These are phyloP conservation scores for Cromileptes altivelis DNA, from an alignment of 2,113 vertebrate genomes.

Conservation along the genomic window DNA sequence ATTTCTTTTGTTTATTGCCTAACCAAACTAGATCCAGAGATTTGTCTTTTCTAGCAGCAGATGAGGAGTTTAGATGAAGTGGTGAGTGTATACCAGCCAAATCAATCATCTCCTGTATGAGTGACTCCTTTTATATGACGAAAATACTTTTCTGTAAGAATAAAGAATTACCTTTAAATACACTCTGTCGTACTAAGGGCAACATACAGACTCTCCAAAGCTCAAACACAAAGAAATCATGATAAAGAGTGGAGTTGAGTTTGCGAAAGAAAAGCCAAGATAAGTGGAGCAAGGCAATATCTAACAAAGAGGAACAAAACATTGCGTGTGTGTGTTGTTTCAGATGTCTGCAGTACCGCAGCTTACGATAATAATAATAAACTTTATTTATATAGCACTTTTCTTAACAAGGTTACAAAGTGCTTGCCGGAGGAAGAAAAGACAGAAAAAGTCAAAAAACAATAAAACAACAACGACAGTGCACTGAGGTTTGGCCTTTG, in stretches of 20 bases:
- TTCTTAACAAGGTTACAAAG: no score
- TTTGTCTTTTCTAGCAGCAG: conserved; percentile 11
- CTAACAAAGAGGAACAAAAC: background rate
- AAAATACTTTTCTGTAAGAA: background rate
- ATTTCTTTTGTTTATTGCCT: background rate
- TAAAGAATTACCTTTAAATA: background rate
- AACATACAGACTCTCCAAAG: background rate
- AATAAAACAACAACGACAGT: background rate
- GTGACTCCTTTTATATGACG: background rate
- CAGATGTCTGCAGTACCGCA: background rate
- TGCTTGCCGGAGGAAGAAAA: no score
- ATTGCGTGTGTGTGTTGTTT: background rate
- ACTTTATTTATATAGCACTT: no score
- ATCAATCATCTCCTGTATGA: background rate
- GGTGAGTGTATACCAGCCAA: background rate
- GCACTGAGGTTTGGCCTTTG: conserved; percentile 14
- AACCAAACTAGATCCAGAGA: background rate
- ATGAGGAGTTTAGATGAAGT: conserved; percentile 5
- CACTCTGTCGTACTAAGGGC: background rate
- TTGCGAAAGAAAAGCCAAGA: conserved; percentile 10
- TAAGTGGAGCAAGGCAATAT: background rate
- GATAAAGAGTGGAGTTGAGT: background rate
- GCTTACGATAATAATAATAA: background rate
- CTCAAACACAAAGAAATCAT: background rate
- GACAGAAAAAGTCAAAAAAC: no score